phyloP scores from a whole-genome alignment of 1,140 invertebrate genomes.

The Leguminivora glycinivorella region DNA sequence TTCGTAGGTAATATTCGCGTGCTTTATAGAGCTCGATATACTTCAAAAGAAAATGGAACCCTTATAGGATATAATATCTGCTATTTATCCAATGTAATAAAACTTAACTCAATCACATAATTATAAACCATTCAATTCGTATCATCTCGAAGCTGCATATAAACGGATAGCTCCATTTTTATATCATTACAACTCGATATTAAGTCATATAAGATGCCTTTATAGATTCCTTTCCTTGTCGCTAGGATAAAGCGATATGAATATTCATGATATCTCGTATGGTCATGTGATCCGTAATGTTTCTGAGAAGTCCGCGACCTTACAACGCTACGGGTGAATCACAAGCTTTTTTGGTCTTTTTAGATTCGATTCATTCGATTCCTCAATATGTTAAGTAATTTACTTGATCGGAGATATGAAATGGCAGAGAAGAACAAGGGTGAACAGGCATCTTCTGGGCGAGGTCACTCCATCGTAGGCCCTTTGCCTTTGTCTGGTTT shows the following conservation, averaged over 20 bases:
- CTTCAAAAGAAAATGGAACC: too few relatives aligned
- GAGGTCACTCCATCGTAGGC: too few relatives aligned
- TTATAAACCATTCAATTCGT: neutral
- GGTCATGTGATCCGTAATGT: neutral
- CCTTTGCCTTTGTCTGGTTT: too few relatives aligned
- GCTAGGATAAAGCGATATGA: neutral
- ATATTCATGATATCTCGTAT: neutral
- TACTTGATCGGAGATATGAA: neutral
- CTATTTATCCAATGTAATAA: neutral
- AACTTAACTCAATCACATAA: neutral
- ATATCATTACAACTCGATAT: neutral
- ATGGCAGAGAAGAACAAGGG: too few relatives aligned
- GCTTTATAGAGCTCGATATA: too few relatives aligned
- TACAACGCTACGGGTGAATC: neutral
- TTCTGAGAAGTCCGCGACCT: neutral
- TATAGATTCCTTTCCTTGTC: slow-evolving; percentile 9
- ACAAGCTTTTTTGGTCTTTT: neutral
- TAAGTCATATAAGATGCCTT: slow-evolving; percentile 1
- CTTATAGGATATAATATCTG: neutral
- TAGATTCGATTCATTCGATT: neutral
- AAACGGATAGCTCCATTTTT: neutral
- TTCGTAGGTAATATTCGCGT: too few relatives aligned
- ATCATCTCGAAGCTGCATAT: neutral
- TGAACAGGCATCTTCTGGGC: too few relatives aligned
- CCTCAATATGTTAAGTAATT: neutral